Evolutionary conservation across 2,113 vertebrate species (phyloP).

Genomic region (Oryctolagus cuniculus): DNA sequence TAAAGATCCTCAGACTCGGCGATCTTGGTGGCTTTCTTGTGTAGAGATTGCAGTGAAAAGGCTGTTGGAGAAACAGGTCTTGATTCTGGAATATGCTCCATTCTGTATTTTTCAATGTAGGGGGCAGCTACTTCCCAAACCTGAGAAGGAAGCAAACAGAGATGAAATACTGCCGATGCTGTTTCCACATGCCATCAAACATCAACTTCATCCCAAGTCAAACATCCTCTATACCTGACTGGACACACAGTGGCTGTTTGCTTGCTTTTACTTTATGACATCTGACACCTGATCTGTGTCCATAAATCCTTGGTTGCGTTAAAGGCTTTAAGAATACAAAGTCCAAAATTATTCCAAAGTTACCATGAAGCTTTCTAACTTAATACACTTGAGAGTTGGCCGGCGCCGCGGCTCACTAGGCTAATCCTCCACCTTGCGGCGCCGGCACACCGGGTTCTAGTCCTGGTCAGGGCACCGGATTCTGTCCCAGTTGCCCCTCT

Average conservation of each 20-base stretch:
- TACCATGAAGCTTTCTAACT: too few relatives aligned
- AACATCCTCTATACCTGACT: neutral
- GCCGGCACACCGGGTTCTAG: too few relatives aligned
- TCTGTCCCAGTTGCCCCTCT: too few relatives aligned
- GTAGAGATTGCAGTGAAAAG: slow-evolving; percentile 92
- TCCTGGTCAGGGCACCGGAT: too few relatives aligned
- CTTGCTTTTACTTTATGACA: slow-evolving; percentile 23
- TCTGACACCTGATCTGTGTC: neutral
- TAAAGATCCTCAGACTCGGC: slow-evolving; percentile 80
- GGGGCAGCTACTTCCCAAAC: slow-evolving; percentile 96
- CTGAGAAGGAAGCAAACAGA: slow-evolving; percentile 83
- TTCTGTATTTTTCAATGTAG: slow-evolving; percentile 97
- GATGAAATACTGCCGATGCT: neutral
- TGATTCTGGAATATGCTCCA: slow-evolving; percentile 95
- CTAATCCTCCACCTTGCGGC: too few relatives aligned
- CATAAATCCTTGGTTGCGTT: neutral
- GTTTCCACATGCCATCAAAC: neutral
- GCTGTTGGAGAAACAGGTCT: slow-evolving; percentile 95
- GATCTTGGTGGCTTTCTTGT: slow-evolving; percentile 78
- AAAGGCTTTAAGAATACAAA: slow-evolving; percentile 39
- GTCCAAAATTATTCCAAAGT: slow-evolving; percentile 20
- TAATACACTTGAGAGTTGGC: too few relatives aligned
- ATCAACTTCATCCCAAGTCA: neutral
- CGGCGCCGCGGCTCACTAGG: too few relatives aligned
- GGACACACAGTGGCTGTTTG: neutral